Base-by-base conservation (phyloP, 2,888 invertebrate species). In the Sepiola atlantica region DNA sequence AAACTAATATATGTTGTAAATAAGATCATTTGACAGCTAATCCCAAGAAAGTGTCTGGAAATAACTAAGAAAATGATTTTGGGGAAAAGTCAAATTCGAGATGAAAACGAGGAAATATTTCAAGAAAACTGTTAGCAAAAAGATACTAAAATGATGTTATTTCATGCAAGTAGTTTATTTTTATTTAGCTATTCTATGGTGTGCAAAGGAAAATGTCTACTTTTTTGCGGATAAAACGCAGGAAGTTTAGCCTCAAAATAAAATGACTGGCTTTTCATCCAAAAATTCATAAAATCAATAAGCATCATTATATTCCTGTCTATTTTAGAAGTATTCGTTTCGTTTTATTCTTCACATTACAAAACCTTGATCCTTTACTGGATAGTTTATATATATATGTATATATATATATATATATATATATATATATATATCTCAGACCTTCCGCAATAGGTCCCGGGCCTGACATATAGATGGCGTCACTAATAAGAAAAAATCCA, bases 221-320 rank as follows among this genome's bases (percentile, higher is more conserved):
- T 77, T 77, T 77, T 32, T 77, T n/a, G 32, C 14, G 32, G n/a
- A n/a, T 77, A 77, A 28, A 77, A 77, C n/a, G 77, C 77, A n/a
- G 28, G 10, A 77, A 77, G n/a, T 77, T 77, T 32, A 77, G 77
- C 77, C n/a, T 77, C 77, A n/a, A 77, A 77, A 77, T 77, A n/a
- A 77, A 77, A 77, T 77, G 77, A 32, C 77, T n/a, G n/a, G 32
- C 77, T 77, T 77, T 77, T n/a, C 77, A 77, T 14, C 77, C 77
- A 12, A 77, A 77, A 77, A 77, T 77, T n/a, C 77, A 77, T 77
- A 77, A 77, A 77, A 77, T 77, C 77, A 77, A 77, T 77, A 77
- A 77, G 16, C 32, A 77, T 77, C n/a, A n/a, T 77, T 14, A 77
- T 77, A 32, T 77, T 77, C n/a, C 77, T 32, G n/a, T 77, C 77